These are phyloP conservation scores for Selenia dentaria DNA, from an alignment of 2,888 invertebrate genomes.

Conservation along the genomic window DNA sequence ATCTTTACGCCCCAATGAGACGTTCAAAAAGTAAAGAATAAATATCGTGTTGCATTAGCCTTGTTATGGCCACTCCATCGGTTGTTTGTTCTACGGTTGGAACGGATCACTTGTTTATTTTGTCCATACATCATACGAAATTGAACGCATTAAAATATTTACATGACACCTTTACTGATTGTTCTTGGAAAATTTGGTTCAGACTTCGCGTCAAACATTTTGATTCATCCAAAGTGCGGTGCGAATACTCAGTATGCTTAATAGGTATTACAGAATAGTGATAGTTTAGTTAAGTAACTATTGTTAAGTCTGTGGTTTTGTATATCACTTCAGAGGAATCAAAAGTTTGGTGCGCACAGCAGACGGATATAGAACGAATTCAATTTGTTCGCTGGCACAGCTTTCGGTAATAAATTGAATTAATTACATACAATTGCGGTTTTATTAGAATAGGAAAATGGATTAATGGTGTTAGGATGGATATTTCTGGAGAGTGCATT, in stretches of 20 bases:
- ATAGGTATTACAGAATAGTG: background rate
- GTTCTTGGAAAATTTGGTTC: conserved; percentile 46
- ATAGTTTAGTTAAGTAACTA: background rate
- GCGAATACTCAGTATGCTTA: background rate
- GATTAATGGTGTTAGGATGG: conserved; percentile 8
- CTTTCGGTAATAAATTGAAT: conserved; percentile 56
- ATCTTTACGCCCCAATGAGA: no score
- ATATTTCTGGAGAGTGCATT: conserved; percentile 5
- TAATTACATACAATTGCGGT: conserved; percentile 48
- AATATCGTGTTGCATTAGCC: no score
- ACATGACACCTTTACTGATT: conserved; percentile 56
- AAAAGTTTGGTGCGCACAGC: background rate
- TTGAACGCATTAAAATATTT: conserved; percentile 70
- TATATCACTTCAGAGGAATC: background rate
- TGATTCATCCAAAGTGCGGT: background rate
- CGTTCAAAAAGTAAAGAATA: no score
- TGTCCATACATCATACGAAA: conserved; percentile 57
- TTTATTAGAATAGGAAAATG: conserved; percentile 34
- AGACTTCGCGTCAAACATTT: background rate
- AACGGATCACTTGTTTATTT: conserved; percentile 50
- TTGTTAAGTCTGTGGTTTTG: background rate
- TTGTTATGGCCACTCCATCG: conserved; percentile 2
- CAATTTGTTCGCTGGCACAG: conserved; percentile 38
- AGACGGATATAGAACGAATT: conserved; percentile 17
- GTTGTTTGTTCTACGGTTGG: no score